Conservation (phyloP, 2,888 invertebrate species). For the Apamea anceps region DNA sequence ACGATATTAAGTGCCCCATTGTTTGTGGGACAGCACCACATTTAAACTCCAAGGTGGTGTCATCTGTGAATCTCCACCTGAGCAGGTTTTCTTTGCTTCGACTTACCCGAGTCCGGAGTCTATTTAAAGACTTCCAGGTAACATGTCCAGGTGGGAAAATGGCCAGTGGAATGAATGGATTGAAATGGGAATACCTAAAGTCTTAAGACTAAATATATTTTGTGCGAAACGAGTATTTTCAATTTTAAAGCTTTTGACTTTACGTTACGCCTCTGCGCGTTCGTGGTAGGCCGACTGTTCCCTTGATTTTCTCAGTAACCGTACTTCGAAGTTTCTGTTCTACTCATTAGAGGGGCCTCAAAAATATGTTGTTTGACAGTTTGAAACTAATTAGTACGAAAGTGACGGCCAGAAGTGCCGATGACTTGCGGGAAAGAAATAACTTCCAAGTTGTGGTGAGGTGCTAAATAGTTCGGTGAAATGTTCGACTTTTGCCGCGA, state of each 20-base stretch:
- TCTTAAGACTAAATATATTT: background rate
- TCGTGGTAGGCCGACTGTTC: background rate
- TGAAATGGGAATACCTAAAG: background rate
- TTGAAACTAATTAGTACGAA: slow-evolving; percentile 61
- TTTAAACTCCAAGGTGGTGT: too few relatives aligned
- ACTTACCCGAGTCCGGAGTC: too few relatives aligned
- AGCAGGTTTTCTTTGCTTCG: too few relatives aligned
- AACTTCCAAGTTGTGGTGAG: slow-evolving; percentile 42
- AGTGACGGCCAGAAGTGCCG: slow-evolving; percentile 36
- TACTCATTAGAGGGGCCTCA: slow-evolving; percentile 58
- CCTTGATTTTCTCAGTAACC: slow-evolving; percentile 37
- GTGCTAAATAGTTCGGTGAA: slow-evolving; percentile 49
- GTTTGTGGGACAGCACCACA: too few relatives aligned
- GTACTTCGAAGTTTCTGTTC: slow-evolving; percentile 36
- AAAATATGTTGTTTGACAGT: slow-evolving; percentile 62
- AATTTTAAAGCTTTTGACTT: background rate
- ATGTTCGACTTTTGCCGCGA: slow-evolving; percentile 20
- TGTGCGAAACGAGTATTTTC: background rate
- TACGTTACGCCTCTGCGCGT: background rate
- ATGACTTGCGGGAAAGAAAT: slow-evolving; percentile 51
- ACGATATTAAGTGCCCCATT: too few relatives aligned
- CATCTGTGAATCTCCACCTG: too few relatives aligned
- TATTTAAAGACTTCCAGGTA: too few relatives aligned
- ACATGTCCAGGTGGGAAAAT: too few relatives aligned
- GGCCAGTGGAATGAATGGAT: too few relatives aligned